phyloP scores from a whole-genome alignment of 1,140 invertebrate genomes.

The Mamestra configurata region DNA sequence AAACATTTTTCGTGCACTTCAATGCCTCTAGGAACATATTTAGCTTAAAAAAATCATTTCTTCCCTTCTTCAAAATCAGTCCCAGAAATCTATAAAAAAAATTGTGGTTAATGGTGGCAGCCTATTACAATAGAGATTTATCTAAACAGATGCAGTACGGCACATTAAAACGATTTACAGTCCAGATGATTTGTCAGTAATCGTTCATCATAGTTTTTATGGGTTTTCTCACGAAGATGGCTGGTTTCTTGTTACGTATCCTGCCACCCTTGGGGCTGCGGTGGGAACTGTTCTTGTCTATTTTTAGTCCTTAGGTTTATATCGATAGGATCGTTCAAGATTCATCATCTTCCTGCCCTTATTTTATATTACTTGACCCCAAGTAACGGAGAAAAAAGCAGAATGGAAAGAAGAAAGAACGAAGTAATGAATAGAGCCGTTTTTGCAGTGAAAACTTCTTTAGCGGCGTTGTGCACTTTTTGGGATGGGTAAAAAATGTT shows the following conservation, averaged over 20 bases:
- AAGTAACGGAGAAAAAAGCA: too few relatives aligned
- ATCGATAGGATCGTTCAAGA: background rate
- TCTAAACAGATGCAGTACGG: background rate
- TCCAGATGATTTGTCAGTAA: background rate
- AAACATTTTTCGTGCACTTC: too few relatives aligned
- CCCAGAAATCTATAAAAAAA: too few relatives aligned
- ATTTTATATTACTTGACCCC: too few relatives aligned
- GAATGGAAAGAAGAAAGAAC: too few relatives aligned
- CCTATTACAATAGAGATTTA: background rate
- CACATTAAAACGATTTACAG: conserved; percentile 1
- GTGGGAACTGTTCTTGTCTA: background rate
- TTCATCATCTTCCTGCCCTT: background rate
- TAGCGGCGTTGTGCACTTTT: too few relatives aligned
- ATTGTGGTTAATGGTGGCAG: background rate
- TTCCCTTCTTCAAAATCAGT: too few relatives aligned
- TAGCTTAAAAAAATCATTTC: too few relatives aligned
- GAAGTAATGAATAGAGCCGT: too few relatives aligned
- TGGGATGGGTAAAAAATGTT: too few relatives aligned
- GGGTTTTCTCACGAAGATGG: background rate
- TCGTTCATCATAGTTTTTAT: conserved; percentile 1
- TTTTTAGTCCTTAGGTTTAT: background rate
- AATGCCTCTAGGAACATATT: too few relatives aligned
- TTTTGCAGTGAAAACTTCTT: too few relatives aligned
- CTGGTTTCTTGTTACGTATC: background rate
- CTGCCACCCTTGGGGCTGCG: background rate